Evolutionary conservation across 2,888 invertebrate genomes (phyloP).

Genomic region (Portevinia maculata): DNA sequence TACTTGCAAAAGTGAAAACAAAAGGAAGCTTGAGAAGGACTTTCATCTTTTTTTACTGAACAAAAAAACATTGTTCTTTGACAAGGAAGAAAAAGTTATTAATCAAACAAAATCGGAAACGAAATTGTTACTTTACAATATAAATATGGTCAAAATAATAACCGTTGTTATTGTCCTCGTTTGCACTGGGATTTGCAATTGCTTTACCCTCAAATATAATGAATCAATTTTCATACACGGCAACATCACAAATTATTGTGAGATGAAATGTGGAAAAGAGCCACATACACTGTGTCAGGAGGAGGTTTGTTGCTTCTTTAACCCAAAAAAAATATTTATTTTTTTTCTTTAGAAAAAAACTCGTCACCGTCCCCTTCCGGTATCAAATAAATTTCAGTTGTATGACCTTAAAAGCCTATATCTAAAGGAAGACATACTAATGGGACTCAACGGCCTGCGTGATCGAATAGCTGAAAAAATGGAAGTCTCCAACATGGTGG

Average conservation of each 20-base stretch:
- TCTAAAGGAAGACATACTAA: constrained; percentile 27
- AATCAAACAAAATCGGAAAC: constrained; percentile 41
- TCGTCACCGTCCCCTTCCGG: neutral
- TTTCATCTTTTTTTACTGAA: constrained; percentile 60
- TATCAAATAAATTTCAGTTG: constrained; percentile 21
- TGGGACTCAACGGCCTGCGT: constrained; percentile 75
- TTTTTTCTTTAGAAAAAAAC: neutral
- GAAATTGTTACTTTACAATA: constrained; percentile 12
- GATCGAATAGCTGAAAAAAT: constrained; percentile 75
- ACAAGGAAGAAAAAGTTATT: constrained; percentile 36
- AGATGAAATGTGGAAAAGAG: constrained; percentile 44
- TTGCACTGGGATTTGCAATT: constrained; percentile 19
- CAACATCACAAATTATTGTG: constrained; percentile 48
- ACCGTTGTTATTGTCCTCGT: constrained; percentile 38
- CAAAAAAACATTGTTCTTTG: constrained; percentile 48
- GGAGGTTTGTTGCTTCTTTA: constrained; percentile 11
- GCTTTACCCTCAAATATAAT: constrained; percentile 18
- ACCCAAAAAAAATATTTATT: neutral
- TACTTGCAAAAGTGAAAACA: constrained; percentile 52
- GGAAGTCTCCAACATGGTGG: constrained; percentile 73
- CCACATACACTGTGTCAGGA: constrained; percentile 66
- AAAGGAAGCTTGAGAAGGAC: constrained; percentile 49
- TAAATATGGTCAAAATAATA: constrained; percentile 25
- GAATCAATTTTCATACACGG: constrained; percentile 57
- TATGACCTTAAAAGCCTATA: constrained; percentile 1